phyloP scores from a whole-genome alignment of 2,888 invertebrate species.

The Poecilus cupreus region DNA sequence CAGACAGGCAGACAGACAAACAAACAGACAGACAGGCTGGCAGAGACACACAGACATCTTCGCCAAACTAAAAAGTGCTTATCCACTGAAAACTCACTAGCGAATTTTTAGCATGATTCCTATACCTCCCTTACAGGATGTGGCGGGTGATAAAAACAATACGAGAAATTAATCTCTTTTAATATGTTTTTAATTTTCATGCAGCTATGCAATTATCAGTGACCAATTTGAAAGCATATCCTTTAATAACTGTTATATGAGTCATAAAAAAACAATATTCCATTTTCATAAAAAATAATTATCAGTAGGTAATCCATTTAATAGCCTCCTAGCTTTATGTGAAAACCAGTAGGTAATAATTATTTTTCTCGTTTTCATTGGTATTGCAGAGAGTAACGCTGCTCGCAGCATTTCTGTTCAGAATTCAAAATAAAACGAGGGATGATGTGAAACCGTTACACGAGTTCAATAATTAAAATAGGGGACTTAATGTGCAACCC shows the following conservation, averaged over 20 bases:
- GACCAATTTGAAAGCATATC: no score
- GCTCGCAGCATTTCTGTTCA: neutral
- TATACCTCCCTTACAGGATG: no score
- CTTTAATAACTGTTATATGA: neutral
- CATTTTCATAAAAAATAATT: neutral
- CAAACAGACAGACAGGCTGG: no score
- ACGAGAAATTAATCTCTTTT: no score
- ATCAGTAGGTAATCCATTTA: neutral
- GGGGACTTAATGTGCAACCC: conserved; percentile 39
- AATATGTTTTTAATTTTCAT: no score
- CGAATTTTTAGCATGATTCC: no score
- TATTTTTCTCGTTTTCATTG: neutral
- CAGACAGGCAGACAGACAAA: no score
- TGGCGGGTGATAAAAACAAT: no score
- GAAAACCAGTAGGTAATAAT: conserved; percentile 4
- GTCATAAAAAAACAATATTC: conserved; percentile 2
- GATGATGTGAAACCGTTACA: conserved; percentile 16
- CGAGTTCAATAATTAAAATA: conserved; percentile 52
- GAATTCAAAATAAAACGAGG: conserved; percentile 42
- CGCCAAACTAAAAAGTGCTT: no score
- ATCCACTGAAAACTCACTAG: no score
- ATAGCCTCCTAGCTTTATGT: neutral
- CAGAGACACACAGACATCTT: no score
- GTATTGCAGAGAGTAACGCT: neutral
- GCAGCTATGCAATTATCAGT: no score